phyloP scores from a whole-genome alignment of 37 sponge, comb jelly and placozoan genomes.

The Beroe ovata region DNA sequence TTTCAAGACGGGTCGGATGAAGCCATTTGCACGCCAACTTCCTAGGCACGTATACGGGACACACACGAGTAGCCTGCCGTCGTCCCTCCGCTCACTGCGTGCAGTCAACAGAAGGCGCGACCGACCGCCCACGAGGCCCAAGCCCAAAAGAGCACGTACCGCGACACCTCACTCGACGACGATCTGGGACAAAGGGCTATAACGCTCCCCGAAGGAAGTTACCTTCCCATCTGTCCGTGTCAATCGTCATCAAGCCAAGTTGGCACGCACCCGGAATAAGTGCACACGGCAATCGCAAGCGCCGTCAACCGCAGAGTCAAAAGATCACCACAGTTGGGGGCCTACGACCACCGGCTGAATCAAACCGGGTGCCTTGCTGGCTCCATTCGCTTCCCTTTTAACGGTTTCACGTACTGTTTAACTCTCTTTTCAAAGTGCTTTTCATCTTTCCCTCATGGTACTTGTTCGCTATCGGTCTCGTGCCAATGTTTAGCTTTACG shows the following conservation, averaged over 20 bases:
- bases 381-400: constrained; percentile 73
- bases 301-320: constrained; percentile 6
- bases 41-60: constrained; percentile 34
- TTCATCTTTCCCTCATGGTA: too few relatives aligned
- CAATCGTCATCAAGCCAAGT: constrained; percentile 45
- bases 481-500: constrained; percentile 74
- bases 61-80: constrained; percentile 18
- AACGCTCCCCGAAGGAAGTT: constrained; percentile 48
- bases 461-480: too few relatives aligned
- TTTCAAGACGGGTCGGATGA: constrained; percentile 79
- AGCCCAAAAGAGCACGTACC: constrained; percentile 28
- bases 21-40: constrained; percentile 67
- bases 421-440: constrained; percentile 86
- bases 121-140: constrained; percentile 57
- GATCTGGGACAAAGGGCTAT: constrained; percentile 65
- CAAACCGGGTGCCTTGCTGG: neutral
- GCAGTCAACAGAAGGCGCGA: constrained; percentile 66
- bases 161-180: constrained; percentile 35
- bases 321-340: constrained; percentile 32
- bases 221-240: constrained; percentile 67
- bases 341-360: constrained; percentile 14
- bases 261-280: constrained; percentile 61
- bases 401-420: too few relatives aligned
- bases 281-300: constrained; percentile 31
- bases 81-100: constrained; percentile 30